These are phyloP conservation scores for Xestia c-nigrum DNA, from an alignment of 2,888 invertebrate genomes.

Conservation along the genomic window DNA sequence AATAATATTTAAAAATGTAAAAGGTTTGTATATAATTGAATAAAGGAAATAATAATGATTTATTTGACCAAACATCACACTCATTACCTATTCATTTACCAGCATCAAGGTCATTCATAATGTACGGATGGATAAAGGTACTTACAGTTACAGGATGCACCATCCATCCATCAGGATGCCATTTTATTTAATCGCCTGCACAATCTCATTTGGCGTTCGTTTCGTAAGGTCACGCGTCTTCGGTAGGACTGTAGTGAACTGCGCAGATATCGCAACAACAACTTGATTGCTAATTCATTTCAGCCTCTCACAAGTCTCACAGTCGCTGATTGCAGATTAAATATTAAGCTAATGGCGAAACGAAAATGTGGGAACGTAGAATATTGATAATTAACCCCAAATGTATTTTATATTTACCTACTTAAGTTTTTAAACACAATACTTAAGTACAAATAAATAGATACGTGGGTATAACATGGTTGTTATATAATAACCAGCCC, in stretches of 20 bases:
- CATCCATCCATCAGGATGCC: not conserved
- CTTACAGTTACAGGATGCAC: not conserved
- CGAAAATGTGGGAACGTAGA: not conserved
- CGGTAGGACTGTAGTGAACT: not conserved
- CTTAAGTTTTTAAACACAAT: not conserved
- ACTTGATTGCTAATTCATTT: slow-evolving; percentile 15
- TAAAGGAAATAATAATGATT: no score
- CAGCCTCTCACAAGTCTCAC: slow-evolving; percentile 16
- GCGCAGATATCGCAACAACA: not conserved
- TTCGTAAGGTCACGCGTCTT: not conserved
- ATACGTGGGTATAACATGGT: not conserved
- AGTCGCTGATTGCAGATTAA: slow-evolving; percentile 5
- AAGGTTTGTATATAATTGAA: no score
- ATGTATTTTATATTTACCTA: not conserved
- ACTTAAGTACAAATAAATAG: not conserved
- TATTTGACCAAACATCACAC: not conserved
- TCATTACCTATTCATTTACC: not conserved
- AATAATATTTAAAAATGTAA: no score
- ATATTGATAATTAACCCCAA: not conserved
- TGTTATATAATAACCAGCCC: not conserved
- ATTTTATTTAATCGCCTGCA: slow-evolving; percentile 12
- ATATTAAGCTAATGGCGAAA: slow-evolving; percentile 10
- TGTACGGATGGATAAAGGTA: not conserved
- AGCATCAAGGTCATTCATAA: not conserved
- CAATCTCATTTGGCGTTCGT: not conserved